Conservation (phyloP, 2,888 invertebrate species). For the Drosophila parthenogenetica region DNA sequence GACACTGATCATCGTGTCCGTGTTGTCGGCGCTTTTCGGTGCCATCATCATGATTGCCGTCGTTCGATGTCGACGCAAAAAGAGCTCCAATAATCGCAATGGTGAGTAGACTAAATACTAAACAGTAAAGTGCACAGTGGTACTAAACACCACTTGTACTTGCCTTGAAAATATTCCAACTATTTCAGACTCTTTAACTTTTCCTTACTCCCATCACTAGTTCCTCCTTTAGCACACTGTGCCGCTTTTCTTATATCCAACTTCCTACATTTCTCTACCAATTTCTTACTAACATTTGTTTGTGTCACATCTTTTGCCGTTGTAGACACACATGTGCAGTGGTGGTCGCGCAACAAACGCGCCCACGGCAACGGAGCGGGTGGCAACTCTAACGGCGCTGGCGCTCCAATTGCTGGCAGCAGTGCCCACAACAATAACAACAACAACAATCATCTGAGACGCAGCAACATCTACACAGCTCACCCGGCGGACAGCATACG, state of each 20-base stretch:
- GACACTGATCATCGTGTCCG: slow-evolving; percentile 89
- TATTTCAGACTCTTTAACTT: no score
- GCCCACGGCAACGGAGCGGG: slow-evolving; percentile 58
- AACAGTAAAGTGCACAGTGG: slow-evolving; percentile 1
- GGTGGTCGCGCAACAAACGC: slow-evolving; percentile 85
- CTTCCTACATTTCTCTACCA: slow-evolving; percentile 12
- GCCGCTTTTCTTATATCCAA: background rate
- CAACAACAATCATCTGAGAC: slow-evolving; percentile 84
- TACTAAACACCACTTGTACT: no score
- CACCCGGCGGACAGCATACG: slow-evolving; percentile 85
- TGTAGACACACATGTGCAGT: slow-evolving; percentile 85
- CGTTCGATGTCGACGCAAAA: slow-evolving; percentile 88
- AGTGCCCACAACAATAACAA: slow-evolving; percentile 63
- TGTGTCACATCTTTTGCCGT: slow-evolving; percentile 29
- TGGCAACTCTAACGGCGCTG: slow-evolving; percentile 39
- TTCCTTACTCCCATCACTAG: no score
- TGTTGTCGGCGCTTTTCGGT: slow-evolving; percentile 89
- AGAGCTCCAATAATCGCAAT: slow-evolving; percentile 84
- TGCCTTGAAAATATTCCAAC: no score
- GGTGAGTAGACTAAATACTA: slow-evolving; percentile 77
- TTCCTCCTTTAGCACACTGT: background rate
- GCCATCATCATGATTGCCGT: slow-evolving; percentile 90
- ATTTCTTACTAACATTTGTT: slow-evolving; percentile 1
- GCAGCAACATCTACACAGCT: slow-evolving; percentile 85
- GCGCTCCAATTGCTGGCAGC: slow-evolving; percentile 47